Evolutionary conservation across 2,797 vertebrate genomes (phyloP), one percentile per base, ranked within the genome.

Genomic region (Pachyuromys duprasi): DNA sequence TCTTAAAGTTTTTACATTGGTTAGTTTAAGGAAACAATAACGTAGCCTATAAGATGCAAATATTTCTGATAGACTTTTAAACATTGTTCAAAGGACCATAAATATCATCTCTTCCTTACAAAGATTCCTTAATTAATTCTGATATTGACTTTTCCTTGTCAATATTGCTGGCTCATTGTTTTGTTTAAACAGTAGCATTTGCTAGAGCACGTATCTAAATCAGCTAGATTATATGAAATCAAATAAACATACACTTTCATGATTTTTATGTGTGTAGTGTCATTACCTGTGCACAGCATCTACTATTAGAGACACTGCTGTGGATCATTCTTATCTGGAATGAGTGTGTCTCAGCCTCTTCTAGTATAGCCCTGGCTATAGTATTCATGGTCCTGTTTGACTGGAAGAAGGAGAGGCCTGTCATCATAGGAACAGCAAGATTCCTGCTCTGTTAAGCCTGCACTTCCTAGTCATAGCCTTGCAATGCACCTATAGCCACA

Each of bases 141-240:
- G 11, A 26, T 63, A 72, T 31, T 76, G 39, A 84, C 8, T 45
- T 45, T 8, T 84, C 8, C n/a, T 55, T n/a, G 15, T 79, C 20
- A 55, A 42, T 39, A 36, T 42, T 93, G 39, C 24, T 70, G 7
- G 8, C 18, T 15, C 76, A 42, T 36, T 83, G 20, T 76, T 74
- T 79, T 90, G 42, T 67, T 83, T 90, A 87, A 94, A 78, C 91
- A 39, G 89, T 7, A 69, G 8, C 31, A 36, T 89, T 89, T 86
- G 42, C 28, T 86, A 22, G 33, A 57, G 36, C 20, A 86, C 3
- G 81, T 70, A 57, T 84, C 67, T 67, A 89, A 95, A 86, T 84
- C 33, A n/a, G 33, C 39, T 9, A 76, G n/a, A 69, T n/a, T 57
- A 63, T 18, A 69, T 17, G 83, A 84, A 72, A 88, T 69, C 49